These are phyloP conservation scores for Copsychus sechellarum DNA, from an alignment of 2,113 vertebrate species.

Conservation along the genomic window DNA sequence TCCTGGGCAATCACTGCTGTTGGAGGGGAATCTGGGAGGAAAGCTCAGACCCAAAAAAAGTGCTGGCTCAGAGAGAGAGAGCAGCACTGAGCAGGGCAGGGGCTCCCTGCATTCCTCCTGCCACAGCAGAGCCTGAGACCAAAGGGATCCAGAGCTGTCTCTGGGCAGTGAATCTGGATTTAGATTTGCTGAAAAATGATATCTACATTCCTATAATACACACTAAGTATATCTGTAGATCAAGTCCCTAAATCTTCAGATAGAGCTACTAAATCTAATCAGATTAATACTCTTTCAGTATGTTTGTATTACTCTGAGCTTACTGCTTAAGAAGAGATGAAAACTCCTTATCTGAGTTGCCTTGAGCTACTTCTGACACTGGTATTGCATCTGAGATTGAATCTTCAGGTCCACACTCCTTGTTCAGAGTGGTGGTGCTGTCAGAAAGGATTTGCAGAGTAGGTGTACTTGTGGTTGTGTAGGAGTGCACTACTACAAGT, in stretches of 20 bases:
- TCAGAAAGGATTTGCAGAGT: constrained; percentile 10
- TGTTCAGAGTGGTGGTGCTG: background rate
- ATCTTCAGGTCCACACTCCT: background rate
- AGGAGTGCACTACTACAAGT: constrained; percentile 17
- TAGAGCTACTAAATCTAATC: background rate
- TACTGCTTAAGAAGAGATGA: background rate
- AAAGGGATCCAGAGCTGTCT: background rate
- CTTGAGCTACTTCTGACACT: background rate
- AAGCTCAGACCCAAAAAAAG: background rate
- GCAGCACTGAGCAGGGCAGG: fast-evolving
- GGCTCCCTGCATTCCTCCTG: background rate
- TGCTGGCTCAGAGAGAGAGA: background rate
- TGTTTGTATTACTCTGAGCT: background rate
- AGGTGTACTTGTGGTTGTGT: background rate
- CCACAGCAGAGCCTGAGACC: background rate
- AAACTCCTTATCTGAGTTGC: background rate
- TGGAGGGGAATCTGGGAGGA: background rate
- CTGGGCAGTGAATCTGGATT: background rate
- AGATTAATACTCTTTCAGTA: background rate
- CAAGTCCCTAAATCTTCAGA: background rate
- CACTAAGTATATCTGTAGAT: background rate
- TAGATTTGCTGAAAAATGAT: background rate
- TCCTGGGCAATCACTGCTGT: background rate
- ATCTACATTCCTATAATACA: background rate
- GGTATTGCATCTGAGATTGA: background rate